phyloP scores from a whole-genome alignment of 2,888 invertebrate genomes.

The Adelphocoris suturalis region DNA sequence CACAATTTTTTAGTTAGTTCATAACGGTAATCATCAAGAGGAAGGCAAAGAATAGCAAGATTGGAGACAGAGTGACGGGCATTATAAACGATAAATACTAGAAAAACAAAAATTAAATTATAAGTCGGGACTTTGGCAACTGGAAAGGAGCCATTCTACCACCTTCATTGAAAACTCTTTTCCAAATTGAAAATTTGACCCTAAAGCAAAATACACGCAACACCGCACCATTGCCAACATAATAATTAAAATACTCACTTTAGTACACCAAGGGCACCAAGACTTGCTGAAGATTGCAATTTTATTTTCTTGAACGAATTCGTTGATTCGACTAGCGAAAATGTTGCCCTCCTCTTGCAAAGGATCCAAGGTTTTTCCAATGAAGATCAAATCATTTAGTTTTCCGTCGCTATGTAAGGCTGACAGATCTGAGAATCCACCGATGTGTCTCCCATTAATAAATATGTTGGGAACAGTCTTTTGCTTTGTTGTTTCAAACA shows the following conservation, averaged over 20 bases:
- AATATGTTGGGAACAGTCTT: slow-evolving; percentile 69
- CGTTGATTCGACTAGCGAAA: slow-evolving; percentile 30
- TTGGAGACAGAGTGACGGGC: too few relatives aligned
- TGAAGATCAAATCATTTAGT: neutral
- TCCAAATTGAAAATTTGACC: too few relatives aligned
- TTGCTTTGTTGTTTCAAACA: slow-evolving; percentile 50
- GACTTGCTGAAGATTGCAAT: slow-evolving; percentile 64
- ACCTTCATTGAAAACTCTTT: too few relatives aligned
- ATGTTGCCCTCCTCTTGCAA: neutral
- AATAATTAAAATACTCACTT: slow-evolving; percentile 27
- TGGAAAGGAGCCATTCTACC: too few relatives aligned
- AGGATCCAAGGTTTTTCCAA: neutral
- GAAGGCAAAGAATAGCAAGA: too few relatives aligned
- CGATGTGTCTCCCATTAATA: slow-evolving; percentile 60
- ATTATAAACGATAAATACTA: too few relatives aligned
- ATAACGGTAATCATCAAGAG: too few relatives aligned
- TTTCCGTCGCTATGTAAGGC: slow-evolving; percentile 77
- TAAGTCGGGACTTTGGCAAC: too few relatives aligned
- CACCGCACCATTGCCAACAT: too few relatives aligned
- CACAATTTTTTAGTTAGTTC: too few relatives aligned
- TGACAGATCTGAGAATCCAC: slow-evolving; percentile 64
- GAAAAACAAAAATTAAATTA: too few relatives aligned
- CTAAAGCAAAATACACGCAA: too few relatives aligned
- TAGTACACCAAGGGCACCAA: slow-evolving; percentile 55
- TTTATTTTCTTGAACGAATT: slow-evolving; percentile 30